Evolutionary conservation across 2,113 vertebrate species (phyloP).

Genomic region (Aldabrachelys gigantea): DNA sequence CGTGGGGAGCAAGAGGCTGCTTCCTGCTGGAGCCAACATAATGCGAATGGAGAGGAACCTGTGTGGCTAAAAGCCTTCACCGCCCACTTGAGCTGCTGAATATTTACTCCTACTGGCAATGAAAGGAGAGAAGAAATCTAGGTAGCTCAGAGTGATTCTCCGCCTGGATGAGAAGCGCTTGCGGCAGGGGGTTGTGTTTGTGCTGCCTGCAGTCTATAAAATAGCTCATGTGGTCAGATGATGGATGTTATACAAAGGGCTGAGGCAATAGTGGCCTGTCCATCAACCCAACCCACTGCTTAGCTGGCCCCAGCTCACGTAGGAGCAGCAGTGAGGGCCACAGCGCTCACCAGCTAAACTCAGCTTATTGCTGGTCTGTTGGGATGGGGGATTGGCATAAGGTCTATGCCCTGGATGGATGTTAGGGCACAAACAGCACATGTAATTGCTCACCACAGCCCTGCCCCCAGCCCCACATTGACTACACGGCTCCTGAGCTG

Average conservation of each 20-base stretch:
- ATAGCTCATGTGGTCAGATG: too few species aligned
- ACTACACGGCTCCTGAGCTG: background rate
- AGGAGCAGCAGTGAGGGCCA: background rate
- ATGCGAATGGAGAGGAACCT: background rate
- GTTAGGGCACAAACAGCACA: background rate
- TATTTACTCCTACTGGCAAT: background rate
- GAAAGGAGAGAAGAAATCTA: background rate
- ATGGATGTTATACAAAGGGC: background rate
- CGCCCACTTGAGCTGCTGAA: background rate
- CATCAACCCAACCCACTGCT: background rate
- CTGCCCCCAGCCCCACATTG: background rate
- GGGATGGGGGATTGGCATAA: background rate
- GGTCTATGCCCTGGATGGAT: background rate
- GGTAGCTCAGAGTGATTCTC: background rate
- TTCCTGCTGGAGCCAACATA: background rate
- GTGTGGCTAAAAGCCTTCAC: background rate
- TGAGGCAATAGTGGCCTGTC: background rate
- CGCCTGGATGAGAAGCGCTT: background rate
- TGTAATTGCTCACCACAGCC: background rate
- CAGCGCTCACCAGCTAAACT: background rate
- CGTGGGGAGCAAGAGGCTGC: background rate
- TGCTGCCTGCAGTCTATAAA: background rate
- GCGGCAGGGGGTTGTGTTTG: background rate
- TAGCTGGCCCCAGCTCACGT: background rate
- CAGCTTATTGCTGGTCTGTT: background rate